Base-by-base conservation (phyloP, 2,113 vertebrate genomes). In the Coryphaenoides rupestris region DNA sequence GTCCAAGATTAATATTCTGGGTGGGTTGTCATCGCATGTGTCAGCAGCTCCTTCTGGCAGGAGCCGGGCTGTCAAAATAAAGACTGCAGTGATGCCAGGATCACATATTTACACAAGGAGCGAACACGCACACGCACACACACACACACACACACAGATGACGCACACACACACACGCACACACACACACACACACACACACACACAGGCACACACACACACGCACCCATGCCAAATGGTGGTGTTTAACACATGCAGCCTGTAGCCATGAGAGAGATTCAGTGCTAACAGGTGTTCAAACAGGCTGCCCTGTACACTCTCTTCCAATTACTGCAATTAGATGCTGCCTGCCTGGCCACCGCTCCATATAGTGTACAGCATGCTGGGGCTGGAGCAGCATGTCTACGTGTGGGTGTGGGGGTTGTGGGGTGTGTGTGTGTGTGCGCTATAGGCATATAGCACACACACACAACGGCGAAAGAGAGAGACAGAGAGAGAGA, bases 291-390 rank as follows among this genome's bases (percentile, higher is more conserved):
- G 86, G 86, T 88, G 86, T 84, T 84, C 84, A 82, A 86, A 86
- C 84, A 87, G 81, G 73, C 83, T 75, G 73, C 81, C 78, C 69
- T 28, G n/a, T 78, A 78, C 83, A 72, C 82, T 79, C 82, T 79
- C 86, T 79, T 72, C 83, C 84, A 88, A 88, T 87, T 86, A 87
- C 77, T 86, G 80, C 86, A 84, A 88, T 88, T 84, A 88, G 80
- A 87, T n/a, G n/a, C n/a, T n/a, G 78, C 83, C 83, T 85, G 86
- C 86, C 81, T 88, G 80, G 84, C 83, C 84, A 88, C 86, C 70
- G 67, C 76, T 69, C 75, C 78, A 84, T n/a, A n/a, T 85, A 80
- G 87, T 87, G 81, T 82, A 69, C 76, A 78, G 73, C 80, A 40
- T 84, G 82, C 77, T 80, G 73, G 67, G 57, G 72, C 60, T 68